These are phyloP conservation scores for Ctenoplectra terminalis DNA, from an alignment of 1,140 invertebrate species.

Conservation along the genomic window DNA sequence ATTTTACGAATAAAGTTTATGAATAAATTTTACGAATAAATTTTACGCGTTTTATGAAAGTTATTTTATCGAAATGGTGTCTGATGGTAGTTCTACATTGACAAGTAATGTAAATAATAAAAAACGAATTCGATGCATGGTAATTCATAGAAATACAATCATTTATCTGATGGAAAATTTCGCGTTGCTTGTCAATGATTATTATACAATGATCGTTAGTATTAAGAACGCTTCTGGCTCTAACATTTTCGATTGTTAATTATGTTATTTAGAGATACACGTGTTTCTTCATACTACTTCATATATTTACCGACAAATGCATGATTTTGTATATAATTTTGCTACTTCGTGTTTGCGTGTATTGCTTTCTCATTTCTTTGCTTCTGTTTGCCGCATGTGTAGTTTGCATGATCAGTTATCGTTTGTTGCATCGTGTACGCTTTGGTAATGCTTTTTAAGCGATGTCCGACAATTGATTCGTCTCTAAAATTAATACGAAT, in stretches of 20 bases:
- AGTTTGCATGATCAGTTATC: constrained; percentile 30
- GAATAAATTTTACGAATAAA: no score
- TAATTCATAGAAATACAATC: no score
- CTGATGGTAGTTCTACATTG: constrained; percentile 26
- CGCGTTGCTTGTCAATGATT: constrained; percentile 36
- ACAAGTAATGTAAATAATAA: constrained; percentile 44
- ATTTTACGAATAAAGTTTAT: no score
- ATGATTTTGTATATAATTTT: not conserved
- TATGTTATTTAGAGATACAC: not conserved
- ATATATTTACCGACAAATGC: constrained; percentile 2
- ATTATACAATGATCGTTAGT: constrained; percentile 41
- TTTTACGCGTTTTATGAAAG: constrained; percentile 29
- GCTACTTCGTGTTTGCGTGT: not conserved
- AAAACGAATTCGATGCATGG: no score
- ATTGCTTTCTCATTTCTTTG: constrained; percentile 1
- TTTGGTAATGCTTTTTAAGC: constrained; percentile 39
- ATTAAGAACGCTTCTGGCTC: constrained; percentile 44
- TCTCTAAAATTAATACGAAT: constrained; percentile 18
- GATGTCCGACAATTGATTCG: constrained; percentile 6
- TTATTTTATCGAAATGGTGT: constrained; percentile 49
- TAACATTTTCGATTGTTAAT: constrained; percentile 7
- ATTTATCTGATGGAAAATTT: not conserved
- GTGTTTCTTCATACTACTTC: constrained; percentile 5
- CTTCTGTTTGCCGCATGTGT: constrained; percentile 31
- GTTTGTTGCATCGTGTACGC: constrained; percentile 44